Evolutionary conservation across 2,797 vertebrate species (phyloP), one percentile per base, ranked within the genome.

Genomic region (Centropyge bicolor): DNA sequence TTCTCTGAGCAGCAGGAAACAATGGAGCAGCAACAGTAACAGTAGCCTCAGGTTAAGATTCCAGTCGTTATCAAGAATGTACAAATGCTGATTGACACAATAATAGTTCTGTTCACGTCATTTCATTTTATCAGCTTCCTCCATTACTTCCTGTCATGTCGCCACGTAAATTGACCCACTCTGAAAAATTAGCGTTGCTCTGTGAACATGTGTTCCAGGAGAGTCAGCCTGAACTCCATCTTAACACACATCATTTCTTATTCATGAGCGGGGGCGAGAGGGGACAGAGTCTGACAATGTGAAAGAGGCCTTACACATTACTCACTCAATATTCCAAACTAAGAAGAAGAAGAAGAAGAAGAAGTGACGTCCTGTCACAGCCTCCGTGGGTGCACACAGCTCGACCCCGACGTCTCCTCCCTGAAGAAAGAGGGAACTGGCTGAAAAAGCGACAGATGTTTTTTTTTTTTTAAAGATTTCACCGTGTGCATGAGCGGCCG

Each of bases 371-470:
- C 76, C 56, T 79, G 84, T 88, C 80, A 81, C 55, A 64, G 60
- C 66, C 76, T 55, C 59, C 36, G 20, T 46, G 45, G 57, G 2
- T 49, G 57, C 79, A 31, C 69, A 75, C 75, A 70, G 78, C 86
- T 36, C 13, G 20, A 81, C 75, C 78, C 72, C 43, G 76, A 80
- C 48, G 20, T 76, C 36, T 81, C 76, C 76, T 68, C 65, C 73
- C 76, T 62, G 83, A 88, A 87, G 80, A 84, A 88, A 72, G 14
- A 22, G 48, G 57, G 48, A 36, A 70, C 35, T 41, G 64, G 55
- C 79, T 87, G 76, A 68, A 85, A 81, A 85, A 73, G 80, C 41
- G 65, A 86, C 88, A 89, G 86, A 90, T 93, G 85, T 92, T 82
- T 87, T 87, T 90, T 88, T 87, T 72, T 82, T 90, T 88, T 70